Conservation (phyloP, 2,113 vertebrate genomes). For the Blennius ocellaris region DNA sequence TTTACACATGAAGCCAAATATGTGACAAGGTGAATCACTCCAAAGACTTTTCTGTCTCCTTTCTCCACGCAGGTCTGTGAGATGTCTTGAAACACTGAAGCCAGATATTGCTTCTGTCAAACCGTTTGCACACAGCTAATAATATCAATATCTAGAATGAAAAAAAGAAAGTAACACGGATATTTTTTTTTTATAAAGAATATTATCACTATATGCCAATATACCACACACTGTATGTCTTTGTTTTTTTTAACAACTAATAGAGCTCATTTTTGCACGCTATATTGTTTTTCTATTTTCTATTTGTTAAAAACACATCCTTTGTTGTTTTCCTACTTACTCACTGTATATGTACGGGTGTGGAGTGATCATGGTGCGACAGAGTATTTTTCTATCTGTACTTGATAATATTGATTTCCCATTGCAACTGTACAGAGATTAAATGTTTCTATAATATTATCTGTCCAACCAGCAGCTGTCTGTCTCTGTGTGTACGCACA, state of each 20-base stretch:
- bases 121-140: slow-evolving; percentile 67
- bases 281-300: slow-evolving; percentile 37
- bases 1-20: slow-evolving; percentile 77
- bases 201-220: slow-evolving; percentile 65
- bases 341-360: slow-evolving; percentile 46
- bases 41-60: slow-evolving; percentile 69
- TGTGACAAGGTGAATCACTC: slow-evolving; percentile 59
- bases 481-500: neutral
- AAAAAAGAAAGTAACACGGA: slow-evolving; percentile 54
- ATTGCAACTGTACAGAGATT: slow-evolving; percentile 66
- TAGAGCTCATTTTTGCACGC: slow-evolving; percentile 52
- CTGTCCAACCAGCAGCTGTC: neutral
- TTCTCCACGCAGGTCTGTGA: slow-evolving; percentile 39
- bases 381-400: slow-evolving; percentile 78
- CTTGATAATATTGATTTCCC: slow-evolving; percentile 45
- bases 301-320: slow-evolving; percentile 18
- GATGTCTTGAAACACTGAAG: slow-evolving; percentile 41
- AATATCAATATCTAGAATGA: slow-evolving; percentile 26
- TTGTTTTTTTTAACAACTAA: slow-evolving; percentile 50
- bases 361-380: slow-evolving; percentile 60
- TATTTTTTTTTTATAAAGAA: slow-evolving; percentile 76
- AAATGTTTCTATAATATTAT: slow-evolving; percentile 73
- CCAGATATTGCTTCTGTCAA: slow-evolving; percentile 55
- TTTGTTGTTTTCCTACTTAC: slow-evolving; percentile 52
- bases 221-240: slow-evolving; percentile 47